These are phyloP conservation scores for Calycopis cecrops DNA, from an alignment of 1,140 invertebrate species.

Conservation along the genomic window DNA sequence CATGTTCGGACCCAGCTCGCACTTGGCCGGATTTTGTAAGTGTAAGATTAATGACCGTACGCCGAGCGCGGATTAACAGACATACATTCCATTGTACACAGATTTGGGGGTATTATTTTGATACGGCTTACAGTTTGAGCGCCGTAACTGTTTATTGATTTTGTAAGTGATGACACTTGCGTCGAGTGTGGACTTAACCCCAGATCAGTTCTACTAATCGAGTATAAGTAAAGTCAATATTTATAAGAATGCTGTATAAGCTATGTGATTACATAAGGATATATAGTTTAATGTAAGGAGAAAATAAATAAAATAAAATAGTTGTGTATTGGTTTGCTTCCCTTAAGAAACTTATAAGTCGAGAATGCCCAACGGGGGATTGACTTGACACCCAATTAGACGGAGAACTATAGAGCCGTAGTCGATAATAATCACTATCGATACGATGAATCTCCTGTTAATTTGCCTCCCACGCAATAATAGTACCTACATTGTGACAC, in stretches of 20 bases:
- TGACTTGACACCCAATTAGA: too few relatives aligned
- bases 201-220: too few relatives aligned
- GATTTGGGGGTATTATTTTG: constrained; percentile 14
- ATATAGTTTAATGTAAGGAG: neutral
- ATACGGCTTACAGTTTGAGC: constrained; percentile 3
- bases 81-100: constrained; percentile 14
- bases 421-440: too few relatives aligned
- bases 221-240: too few relatives aligned
- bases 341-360: too few relatives aligned
- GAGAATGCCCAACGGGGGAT: too few relatives aligned
- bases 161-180: constrained; percentile 1
- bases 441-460: too few relatives aligned
- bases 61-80: constrained; percentile 16
- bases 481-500: too few relatives aligned
- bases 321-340: neutral
- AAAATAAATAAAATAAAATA: neutral
- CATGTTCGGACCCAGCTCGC: too few relatives aligned
- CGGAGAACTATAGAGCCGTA: too few relatives aligned
- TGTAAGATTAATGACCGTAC: constrained; percentile 40
- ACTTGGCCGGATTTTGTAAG: constrained; percentile 15
- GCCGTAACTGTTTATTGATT: neutral
- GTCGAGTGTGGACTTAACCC: neutral
- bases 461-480: too few relatives aligned
- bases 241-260: too few relatives aligned
- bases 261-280: neutral